Conservation (phyloP, 2,797 vertebrate species). For the Typhlichthys eigenmanni region DNA sequence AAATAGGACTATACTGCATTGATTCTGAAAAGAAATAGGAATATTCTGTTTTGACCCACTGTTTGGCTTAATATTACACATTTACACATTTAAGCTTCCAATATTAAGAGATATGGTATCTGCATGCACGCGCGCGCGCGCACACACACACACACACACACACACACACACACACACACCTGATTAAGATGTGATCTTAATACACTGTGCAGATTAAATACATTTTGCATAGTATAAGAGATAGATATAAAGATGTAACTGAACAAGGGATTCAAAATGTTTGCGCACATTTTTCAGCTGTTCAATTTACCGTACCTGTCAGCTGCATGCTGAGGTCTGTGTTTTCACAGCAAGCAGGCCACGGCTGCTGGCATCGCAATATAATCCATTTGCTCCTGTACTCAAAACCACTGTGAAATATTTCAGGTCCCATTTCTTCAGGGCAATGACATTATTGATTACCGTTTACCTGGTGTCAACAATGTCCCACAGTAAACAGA, state of each 20-base stretch:
- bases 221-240: too few relatives aligned
- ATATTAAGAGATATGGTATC: not conserved
- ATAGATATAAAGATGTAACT: too few relatives aligned
- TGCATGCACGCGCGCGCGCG: not conserved
- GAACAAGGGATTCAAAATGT: too few relatives aligned
- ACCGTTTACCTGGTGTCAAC: conserved; percentile 1
- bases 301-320: too few relatives aligned
- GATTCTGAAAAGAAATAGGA: too few relatives aligned
- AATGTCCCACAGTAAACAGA: not conserved
- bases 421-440: conserved; percentile 1
- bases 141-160: not conserved
- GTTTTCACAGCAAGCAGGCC: not conserved
- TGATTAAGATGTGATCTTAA: too few relatives aligned
- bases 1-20: too few relatives aligned
- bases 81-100: too few relatives aligned
- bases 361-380: not conserved
- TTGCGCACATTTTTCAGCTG: too few relatives aligned
- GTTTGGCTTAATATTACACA: too few relatives aligned
- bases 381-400: conserved; percentile 6
- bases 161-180: not conserved
- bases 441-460: conserved; percentile 7
- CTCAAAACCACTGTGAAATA: not conserved
- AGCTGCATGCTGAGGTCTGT: not conserved
- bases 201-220: too few relatives aligned
- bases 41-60: too few relatives aligned